A percentile compares a stretch with the other conserved stretches of the same genome.
phyloP scores from a whole-genome alignment of 2,888 invertebrate genomes.

The Brachycybe producta region DNA sequence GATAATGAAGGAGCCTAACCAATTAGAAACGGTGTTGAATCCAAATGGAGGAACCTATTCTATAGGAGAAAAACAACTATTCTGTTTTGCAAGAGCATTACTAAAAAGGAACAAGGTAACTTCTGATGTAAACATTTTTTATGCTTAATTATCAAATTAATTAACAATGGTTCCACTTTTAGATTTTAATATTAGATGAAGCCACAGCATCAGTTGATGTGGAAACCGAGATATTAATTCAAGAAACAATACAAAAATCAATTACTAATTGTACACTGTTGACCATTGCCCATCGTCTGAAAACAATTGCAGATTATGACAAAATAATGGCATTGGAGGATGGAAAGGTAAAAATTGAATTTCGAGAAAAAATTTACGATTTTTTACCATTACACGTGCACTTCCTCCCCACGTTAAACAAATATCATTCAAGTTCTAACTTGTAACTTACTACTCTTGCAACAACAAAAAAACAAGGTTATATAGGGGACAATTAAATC shows the following conservation, averaged over 20 bases:
- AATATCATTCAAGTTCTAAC: no score
- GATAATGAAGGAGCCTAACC: conserved; percentile 26
- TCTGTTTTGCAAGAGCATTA: conserved; percentile 31
- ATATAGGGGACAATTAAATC: no score
- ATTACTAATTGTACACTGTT: conserved; percentile 45
- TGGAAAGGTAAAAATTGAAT: conserved; percentile 41
- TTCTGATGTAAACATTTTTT: no score
- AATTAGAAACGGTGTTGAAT: conserved; percentile 21
- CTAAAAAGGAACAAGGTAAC: conserved; percentile 29
- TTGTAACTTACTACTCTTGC: no score
- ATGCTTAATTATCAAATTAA: no score
- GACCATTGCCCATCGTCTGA: conserved; percentile 46
- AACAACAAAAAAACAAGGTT: no score
- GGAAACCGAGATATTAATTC: conserved; percentile 43
- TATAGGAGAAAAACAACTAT: conserved; percentile 31
- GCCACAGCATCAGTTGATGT: conserved; percentile 44
- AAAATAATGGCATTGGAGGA: conserved; percentile 43
- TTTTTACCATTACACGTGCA: no score
- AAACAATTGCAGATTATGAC: conserved; percentile 43
- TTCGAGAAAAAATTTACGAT: no score
- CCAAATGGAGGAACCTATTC: conserved; percentile 25
- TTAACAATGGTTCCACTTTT: no score
- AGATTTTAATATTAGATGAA: conserved; percentile 45
- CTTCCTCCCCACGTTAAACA: no score
- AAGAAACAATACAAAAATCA: conserved; percentile 40